A percentile compares a stretch with the other conserved stretches of the same genome.
Evolutionary conservation across 2,797 vertebrate species (phyloP).

Genomic region (Pantherophis alleghaniensis): DNA sequence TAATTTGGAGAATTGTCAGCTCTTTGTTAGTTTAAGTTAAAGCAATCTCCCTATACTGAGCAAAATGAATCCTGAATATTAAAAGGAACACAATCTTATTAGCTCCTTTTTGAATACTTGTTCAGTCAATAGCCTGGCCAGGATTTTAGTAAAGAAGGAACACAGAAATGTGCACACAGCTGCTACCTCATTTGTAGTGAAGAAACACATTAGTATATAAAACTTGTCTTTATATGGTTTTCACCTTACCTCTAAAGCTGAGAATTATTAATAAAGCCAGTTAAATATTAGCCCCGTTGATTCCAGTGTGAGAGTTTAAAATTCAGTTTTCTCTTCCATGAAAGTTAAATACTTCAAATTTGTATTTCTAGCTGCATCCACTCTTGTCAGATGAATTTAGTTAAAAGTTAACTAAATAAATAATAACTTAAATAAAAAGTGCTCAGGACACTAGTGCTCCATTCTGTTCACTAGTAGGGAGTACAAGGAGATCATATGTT

Average conservation of each 20-base stretch:
- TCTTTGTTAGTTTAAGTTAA: background rate
- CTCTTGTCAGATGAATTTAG: constrained; percentile 36
- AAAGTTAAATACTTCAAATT: background rate
- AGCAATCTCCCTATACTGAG: background rate
- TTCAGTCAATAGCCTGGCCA: background rate
- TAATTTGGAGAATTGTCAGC: background rate
- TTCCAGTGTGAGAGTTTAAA: background rate
- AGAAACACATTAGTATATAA: constrained; percentile 55
- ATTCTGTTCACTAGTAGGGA: background rate
- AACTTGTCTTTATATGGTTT: constrained; percentile 40
- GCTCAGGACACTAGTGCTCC: background rate
- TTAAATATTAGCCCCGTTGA: constrained; percentile 5
- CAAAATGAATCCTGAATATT: background rate
- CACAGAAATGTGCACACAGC: constrained; percentile 39
- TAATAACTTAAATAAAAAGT: background rate
- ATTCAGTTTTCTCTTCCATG: background rate
- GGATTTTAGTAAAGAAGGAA: background rate
- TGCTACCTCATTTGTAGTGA: constrained; percentile 55
- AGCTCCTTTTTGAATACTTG: background rate
- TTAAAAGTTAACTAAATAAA: background rate
- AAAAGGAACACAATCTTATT: background rate
- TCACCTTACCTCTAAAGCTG: constrained; percentile 22
- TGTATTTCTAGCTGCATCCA: constrained; percentile 37
- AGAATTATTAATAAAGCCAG: constrained; percentile 15
- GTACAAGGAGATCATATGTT: background rate